Percentiles rank a stretch among this genome's conserved stretches.
phyloP scores from a whole-genome alignment of 2,113 vertebrate genomes.

The Upupa epops region DNA sequence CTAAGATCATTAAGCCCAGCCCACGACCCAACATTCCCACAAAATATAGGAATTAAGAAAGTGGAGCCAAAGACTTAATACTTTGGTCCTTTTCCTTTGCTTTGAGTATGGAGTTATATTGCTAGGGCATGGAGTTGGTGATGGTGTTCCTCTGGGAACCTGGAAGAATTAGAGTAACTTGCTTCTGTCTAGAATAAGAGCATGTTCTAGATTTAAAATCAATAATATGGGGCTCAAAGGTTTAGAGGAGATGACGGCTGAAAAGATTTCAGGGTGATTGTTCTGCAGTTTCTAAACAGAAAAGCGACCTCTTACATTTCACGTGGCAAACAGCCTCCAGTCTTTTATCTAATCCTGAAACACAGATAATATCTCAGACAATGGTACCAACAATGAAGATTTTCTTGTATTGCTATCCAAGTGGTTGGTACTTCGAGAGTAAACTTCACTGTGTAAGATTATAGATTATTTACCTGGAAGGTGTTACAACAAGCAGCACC shows the following conservation, averaged over 20 bases:
- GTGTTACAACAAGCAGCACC: neutral
- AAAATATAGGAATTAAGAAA: neutral
- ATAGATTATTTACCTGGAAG: slow-evolving; percentile 35
- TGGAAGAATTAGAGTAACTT: neutral
- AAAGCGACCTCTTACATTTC: neutral
- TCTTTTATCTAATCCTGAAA: neutral
- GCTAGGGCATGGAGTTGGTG: neutral
- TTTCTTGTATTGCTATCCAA: neutral
- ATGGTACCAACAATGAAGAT: neutral
- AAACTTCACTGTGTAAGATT: slow-evolving; percentile 2
- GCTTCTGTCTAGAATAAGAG: neutral
- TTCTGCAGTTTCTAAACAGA: neutral
- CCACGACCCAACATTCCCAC: too few relatives aligned
- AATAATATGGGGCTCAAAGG: neutral
- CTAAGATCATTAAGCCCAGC: too few relatives aligned
- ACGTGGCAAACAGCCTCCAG: neutral
- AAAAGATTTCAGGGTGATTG: neutral
- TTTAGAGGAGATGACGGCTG: neutral
- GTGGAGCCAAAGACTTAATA: neutral
- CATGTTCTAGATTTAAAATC: neutral
- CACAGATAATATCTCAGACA: neutral
- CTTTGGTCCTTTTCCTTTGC: neutral
- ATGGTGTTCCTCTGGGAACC: neutral
- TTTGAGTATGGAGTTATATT: neutral
- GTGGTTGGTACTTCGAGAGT: neutral